Percentiles rank a stretch among this genome's conserved stretches.
These are phyloP conservation scores for Taurulus bubalis DNA, from an alignment of 2,113 vertebrate genomes.

Conservation along the genomic window DNA sequence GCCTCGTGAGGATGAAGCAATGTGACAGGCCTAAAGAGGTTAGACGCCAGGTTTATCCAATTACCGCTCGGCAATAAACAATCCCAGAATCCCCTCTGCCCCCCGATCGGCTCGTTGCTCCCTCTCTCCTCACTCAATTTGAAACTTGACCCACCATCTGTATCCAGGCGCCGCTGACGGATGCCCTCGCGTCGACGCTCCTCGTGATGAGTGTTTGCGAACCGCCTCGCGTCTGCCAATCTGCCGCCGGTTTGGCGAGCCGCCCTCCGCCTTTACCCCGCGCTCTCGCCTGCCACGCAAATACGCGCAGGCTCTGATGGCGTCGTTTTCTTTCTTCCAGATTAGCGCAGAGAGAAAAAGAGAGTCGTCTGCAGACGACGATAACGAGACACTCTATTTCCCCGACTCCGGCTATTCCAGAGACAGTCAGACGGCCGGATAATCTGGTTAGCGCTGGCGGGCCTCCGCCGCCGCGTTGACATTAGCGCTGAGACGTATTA, in stretches of 20 bases:
- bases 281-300: constrained; percentile 66
- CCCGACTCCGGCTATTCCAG: constrained; percentile 68
- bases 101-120: constrained; percentile 54
- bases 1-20: constrained; percentile 74
- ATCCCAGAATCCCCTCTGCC: constrained; percentile 65
- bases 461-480: constrained; percentile 69
- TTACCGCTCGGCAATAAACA: constrained; percentile 81
- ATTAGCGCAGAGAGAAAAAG: constrained; percentile 52
- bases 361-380: constrained; percentile 64
- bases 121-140: constrained; percentile 52
- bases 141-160: constrained; percentile 76
- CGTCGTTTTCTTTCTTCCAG: constrained; percentile 50
- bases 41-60: constrained; percentile 78
- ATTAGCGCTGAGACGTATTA: constrained; percentile 79
- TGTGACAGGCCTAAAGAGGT: constrained; percentile 82
- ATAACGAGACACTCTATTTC: constrained; percentile 77
- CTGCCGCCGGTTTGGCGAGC: constrained; percentile 12
- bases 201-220: constrained; percentile 64
- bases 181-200: constrained; percentile 56
- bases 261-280: not conserved
- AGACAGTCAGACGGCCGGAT: constrained; percentile 69
- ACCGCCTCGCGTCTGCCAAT: constrained; percentile 46
- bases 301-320: constrained; percentile 71
- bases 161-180: constrained; percentile 60
- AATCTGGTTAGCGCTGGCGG: constrained; percentile 78